Conservation (phyloP, 2,797 vertebrate species). For the Enteromius argenteus region DNA sequence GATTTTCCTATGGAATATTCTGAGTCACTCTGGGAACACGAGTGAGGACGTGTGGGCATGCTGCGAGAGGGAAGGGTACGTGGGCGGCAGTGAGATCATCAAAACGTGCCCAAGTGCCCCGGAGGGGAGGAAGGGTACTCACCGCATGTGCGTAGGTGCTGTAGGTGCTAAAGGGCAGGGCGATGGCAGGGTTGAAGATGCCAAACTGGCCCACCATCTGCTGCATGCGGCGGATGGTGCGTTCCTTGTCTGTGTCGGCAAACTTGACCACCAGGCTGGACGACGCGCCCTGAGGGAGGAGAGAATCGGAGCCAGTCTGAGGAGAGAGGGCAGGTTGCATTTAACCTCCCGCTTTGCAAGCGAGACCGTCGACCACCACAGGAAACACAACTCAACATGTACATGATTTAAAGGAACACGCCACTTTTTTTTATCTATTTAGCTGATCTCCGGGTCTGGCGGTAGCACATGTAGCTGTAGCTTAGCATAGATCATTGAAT, state of each 20-base stretch:
- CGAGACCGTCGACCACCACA: constrained; percentile 21
- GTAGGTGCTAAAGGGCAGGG: constrained; percentile 97
- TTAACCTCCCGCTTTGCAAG: constrained; percentile 62
- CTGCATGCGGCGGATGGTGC: constrained; percentile 97
- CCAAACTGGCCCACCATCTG: constrained; percentile 99
- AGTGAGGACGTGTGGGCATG: constrained; percentile 59
- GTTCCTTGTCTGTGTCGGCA: constrained; percentile 99
- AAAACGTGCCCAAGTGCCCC: constrained; percentile 67
- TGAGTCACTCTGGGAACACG: constrained; percentile 72
- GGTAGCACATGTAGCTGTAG: no score
- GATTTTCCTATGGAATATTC: constrained; percentile 65
- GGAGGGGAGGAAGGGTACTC: constrained; percentile 75
- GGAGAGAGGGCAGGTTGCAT: constrained; percentile 57
- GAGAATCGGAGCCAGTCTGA: constrained; percentile 62
- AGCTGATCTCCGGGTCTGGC: no score
- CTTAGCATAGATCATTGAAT: no score
- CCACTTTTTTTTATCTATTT: no score
- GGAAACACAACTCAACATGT: constrained; percentile 53
- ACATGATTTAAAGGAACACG: constrained; percentile 46
- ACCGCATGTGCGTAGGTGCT: constrained; percentile 98
- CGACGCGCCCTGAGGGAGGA: constrained; percentile 89
- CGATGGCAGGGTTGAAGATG: constrained; percentile 94
- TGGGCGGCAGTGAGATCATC: constrained; percentile 73
- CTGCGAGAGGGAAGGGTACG: constrained; percentile 44
- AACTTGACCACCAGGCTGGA: constrained; percentile 99